These are phyloP conservation scores for Hypercompe scribonia DNA, from an alignment of 2,888 invertebrate species.

Conservation along the genomic window DNA sequence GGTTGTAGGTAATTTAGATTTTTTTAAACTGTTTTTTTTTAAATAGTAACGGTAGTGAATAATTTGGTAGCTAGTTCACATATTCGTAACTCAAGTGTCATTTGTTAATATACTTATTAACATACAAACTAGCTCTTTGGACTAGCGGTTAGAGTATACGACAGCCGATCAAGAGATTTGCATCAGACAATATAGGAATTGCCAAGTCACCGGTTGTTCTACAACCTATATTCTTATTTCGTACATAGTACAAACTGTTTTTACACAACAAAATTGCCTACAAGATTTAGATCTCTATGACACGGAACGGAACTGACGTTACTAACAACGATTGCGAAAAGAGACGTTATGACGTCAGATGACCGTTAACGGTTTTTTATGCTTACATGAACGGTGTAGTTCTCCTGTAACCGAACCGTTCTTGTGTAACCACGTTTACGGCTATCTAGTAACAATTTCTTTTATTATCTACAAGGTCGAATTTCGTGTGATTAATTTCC, in stretches of 20 bases:
- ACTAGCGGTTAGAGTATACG: no score
- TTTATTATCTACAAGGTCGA: no score
- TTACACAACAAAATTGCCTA: constrained; percentile 10
- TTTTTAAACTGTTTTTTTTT: neutral
- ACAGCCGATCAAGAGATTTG: no score
- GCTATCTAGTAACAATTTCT: neutral
- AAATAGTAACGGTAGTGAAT: neutral
- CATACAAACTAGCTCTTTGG: no score
- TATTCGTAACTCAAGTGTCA: neutral
- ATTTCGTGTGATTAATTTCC: no score
- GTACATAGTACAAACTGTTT: neutral
- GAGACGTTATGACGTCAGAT: constrained; percentile 29
- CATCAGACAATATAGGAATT: neutral
- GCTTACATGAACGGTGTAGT: constrained; percentile 21
- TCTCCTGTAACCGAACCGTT: constrained; percentile 12
- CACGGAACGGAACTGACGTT: neutral
- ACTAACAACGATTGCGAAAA: constrained; percentile 13
- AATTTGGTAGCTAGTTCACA: neutral
- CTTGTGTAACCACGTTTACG: constrained; percentile 10
- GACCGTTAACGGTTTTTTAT: constrained; percentile 42
- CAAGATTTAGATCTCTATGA: neutral
- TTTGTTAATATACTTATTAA: neutral
- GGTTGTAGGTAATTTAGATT: no score
- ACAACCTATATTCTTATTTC: neutral
- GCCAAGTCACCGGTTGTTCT: neutral